Base-by-base conservation (phyloP, 2,888 invertebrate species). In the Sarcophaga carnaria region DNA sequence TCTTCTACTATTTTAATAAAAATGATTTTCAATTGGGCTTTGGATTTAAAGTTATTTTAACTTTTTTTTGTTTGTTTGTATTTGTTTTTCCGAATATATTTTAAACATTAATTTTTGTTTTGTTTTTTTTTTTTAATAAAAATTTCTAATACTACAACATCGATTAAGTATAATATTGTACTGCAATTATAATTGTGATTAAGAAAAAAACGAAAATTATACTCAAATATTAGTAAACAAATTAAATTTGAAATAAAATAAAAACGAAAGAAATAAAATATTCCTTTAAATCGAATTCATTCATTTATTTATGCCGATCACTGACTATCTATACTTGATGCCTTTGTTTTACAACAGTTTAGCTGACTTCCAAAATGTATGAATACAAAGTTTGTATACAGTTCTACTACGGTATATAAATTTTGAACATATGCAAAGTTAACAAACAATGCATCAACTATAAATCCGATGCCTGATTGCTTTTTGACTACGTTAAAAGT, bases 61-160 rank as follows among this genome's bases (percentile, higher is more conserved):
- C 17, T 14, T 54, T 59, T 72, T 37, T 62, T 59, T n/a, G 27
- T 71, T n/a, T 71, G 17, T 37, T 76, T 47, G 0, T 8, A n/a
- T 66, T 54, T 66, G 6, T 37, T 37, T 54, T 27, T 47, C 25
- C 20, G 45, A 45, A n/a, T 66, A 45, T 45, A 45, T 3, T 12
- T 27, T 64, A 45, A 72, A 69, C 54, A 12, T 66, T 74, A 4
- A 74, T 80, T 70, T 60, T 4, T 71, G 66, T 17, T 71, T 59
- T 62, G 54, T 67, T 66, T 72, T 5, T 25, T 63, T 63, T 80
- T 66, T 83, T 20, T 67, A 37, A 69, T 80, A 74, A 75, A 83
- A 71, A 22, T 45, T 64, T 77, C 84, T 84, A 87, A 79, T 64
- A 82, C 87, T 87, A 87, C 87, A 84, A 87, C 87, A 87, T 82